Evolutionary conservation across 1,140 invertebrate genomes (phyloP), one percentile per base, ranked within the genome.

Genomic region (Holotrichia oblita): DNA sequence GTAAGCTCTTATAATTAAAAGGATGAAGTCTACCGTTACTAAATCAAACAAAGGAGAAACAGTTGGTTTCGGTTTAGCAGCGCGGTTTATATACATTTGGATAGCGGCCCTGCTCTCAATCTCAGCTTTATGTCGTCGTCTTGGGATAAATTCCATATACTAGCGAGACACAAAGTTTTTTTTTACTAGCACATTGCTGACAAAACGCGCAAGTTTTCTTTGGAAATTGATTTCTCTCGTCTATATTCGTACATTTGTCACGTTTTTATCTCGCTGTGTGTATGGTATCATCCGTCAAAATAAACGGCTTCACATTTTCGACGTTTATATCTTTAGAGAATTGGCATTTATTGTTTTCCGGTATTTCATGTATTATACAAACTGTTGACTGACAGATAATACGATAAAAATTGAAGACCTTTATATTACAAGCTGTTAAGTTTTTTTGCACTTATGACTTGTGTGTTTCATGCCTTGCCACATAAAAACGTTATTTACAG

Each of bases 201-300:
- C 44, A 48, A 48, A n/a, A 48, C 44, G 44, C 44, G 44, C 44
- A 48, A 12, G 44, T 48, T 48, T 48, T 48, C 44, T n/a, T 48
- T 48, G 44, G 10, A 10, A n/a, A 48, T 9, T 48, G 44, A 48
- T 48, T 48, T 48, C 44, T 48, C 44, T 48, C 44, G 44, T 48
- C n/a, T n/a, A n/a, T n/a, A 48, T 48, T 48, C n/a, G 44, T 48
- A n/a, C 44, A n/a, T 48, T 48, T 48, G 44, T 48, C 44, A 48
- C 44, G 44, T 48, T 48, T 48, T 48, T 48, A n/a, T 48, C 44
- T 10, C n/a, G 44, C 44, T 48, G 44, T 8, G 44, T 48, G 44
- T 48, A n/a, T 48, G 44, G 44, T 48, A 48, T 48, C n/a, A 48
- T n/a, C 12, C 12, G 44, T 10, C 44, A 12, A 48, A 48, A n/a